Conservation (phyloP, 2,888 invertebrate species). For the Perizoma flavofasciatum region DNA sequence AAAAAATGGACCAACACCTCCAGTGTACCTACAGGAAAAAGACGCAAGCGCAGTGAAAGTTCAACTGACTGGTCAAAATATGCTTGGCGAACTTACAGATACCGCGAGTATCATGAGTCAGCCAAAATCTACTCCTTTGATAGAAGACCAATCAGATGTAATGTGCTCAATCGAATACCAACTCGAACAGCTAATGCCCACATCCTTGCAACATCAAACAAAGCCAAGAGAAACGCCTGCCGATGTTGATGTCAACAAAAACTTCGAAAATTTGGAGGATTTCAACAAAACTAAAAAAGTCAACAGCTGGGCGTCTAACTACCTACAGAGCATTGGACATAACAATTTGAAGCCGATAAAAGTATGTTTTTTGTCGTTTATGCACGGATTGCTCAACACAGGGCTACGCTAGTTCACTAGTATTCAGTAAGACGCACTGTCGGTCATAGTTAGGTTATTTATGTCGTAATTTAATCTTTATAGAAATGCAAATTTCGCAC, state of each 20-base stretch:
- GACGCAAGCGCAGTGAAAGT: neutral
- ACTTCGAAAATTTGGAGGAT: slow-evolving; percentile 8
- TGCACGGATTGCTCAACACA: slow-evolving; percentile 5
- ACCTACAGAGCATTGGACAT: slow-evolving; percentile 31
- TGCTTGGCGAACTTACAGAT: slow-evolving; percentile 6
- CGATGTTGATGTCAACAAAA: slow-evolving; percentile 17
- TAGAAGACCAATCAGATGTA: neutral
- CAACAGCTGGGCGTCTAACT: slow-evolving; percentile 32
- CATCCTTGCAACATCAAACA: neutral
- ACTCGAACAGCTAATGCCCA: neutral
- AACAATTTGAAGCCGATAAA: slow-evolving; percentile 26
- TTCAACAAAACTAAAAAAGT: slow-evolving; percentile 25
- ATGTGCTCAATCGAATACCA: neutral
- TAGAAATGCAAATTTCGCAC: no score
- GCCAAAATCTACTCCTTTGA: neutral
- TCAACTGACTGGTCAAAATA: neutral
- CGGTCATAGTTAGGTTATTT: no score
- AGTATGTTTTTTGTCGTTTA: slow-evolving; percentile 26
- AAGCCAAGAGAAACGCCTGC: slow-evolving; percentile 1
- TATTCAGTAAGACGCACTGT: neutral
- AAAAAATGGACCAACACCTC: neutral
- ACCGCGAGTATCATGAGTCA: neutral
- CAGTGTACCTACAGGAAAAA: neutral
- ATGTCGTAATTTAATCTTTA: no score
- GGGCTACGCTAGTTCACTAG: neutral